phyloP scores from a whole-genome alignment of 2,888 invertebrate species.

The Acanthosepion esculentum region DNA sequence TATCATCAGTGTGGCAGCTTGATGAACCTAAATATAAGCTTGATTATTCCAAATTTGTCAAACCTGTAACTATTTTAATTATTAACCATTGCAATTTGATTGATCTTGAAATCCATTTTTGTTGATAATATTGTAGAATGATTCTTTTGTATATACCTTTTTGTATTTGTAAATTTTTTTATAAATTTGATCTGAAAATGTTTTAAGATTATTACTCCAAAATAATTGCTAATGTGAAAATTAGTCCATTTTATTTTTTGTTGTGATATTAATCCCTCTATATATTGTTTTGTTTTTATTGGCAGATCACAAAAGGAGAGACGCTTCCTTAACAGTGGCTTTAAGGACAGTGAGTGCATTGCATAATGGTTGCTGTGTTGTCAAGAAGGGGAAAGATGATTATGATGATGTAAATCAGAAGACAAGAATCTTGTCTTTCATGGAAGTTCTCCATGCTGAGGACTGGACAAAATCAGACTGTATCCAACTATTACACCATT shows the following conservation, averaged over 20 bases:
- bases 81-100: not conserved
- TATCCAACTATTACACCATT: not conserved
- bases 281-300: conserved; percentile 35
- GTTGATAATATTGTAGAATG: too few relatives aligned
- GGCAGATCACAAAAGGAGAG: conserved; percentile 63
- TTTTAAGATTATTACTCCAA: too few relatives aligned
- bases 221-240: not conserved
- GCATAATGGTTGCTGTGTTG: not conserved
- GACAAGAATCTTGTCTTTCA: conserved; percentile 3
- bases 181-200: too few relatives aligned
- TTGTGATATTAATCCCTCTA: not conserved
- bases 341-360: not conserved
- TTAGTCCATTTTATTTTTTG: not conserved
- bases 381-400: not conserved
- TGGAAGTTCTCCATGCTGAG: conserved; percentile 14
- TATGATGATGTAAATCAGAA: not conserved
- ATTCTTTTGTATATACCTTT: too few relatives aligned
- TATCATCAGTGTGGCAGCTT: not conserved
- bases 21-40: not conserved
- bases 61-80: not conserved
- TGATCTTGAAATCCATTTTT: not conserved
- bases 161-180: too few relatives aligned
- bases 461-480: not conserved
- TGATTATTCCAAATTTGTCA: not conserved
- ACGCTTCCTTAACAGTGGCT: conserved; percentile 56